Base-by-base conservation (phyloP, 2,888 invertebrate species). In the Papilio gigon region DNA sequence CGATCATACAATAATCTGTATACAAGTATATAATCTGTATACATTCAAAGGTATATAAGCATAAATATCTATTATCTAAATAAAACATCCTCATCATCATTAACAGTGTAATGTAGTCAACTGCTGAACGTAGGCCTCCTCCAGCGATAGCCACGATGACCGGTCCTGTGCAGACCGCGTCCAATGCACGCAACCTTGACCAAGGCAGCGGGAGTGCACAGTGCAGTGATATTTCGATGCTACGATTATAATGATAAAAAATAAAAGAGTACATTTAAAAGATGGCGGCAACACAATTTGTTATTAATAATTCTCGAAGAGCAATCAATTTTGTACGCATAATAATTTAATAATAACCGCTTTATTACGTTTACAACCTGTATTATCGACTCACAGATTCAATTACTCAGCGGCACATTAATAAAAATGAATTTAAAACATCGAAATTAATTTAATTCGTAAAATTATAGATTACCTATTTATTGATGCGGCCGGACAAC, bases 401-500 rank as follows among this genome's bases (percentile, higher is more conserved):
- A 67, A 67, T 67, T 61, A 67, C 61, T 67, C 61, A 40, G 61
- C 50, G 40, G 30, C 53, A 37, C 30, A 67, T 67, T 67, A 61
- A 67, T 27, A 62, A 64, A 63, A 63, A 58, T 47, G 17, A 44
- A 44, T 59, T 30, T 58, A 47, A 37, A 63, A 58, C 44, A 63
- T 58, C 27, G 47, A 65, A 68, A 65, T 68, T 68, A 50, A 65
- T 65, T 65, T 58, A 56, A 68, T 30, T 68, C 60, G 11, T 64
- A 59, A 70, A 65, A 71, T 65, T 66, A 63, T 53, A 70, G 65
- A 70, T 73, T 73, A 75, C 73, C 63, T 71, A 75, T 76, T 73
- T 76, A 78, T 78, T 78, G 76, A 78, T 75, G 71, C 74, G 71
- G 69, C 70, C 72, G 69, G 73, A 75, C 71, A 76, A 75, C 75